Evolutionary conservation across 1,140 invertebrate genomes (phyloP).

Genomic region (Venturia canescens): DNA sequence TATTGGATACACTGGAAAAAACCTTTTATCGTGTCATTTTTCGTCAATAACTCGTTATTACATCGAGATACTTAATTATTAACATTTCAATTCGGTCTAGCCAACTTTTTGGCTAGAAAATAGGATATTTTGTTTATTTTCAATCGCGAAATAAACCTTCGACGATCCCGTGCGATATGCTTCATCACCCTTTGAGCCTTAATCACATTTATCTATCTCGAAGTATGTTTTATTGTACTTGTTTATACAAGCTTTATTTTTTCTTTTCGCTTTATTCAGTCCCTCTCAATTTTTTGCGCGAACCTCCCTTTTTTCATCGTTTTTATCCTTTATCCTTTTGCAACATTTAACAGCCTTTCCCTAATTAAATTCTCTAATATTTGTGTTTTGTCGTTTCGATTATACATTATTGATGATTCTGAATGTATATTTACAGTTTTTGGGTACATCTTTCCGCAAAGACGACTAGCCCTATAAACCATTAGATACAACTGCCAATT

Average conservation of each 20-base stretch:
- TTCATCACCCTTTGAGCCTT: slow-evolving; percentile 34
- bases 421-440: slow-evolving; percentile 64
- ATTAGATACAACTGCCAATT: slow-evolving; percentile 59
- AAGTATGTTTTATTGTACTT: slow-evolving; percentile 21
- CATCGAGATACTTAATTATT: slow-evolving; percentile 23
- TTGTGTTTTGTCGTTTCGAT: slow-evolving; percentile 52
- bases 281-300: not conserved
- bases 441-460: slow-evolving; percentile 64
- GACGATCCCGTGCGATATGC: slow-evolving; percentile 39
- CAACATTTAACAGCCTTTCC: slow-evolving; percentile 56
- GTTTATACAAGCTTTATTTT: not conserved
- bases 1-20: not conserved
- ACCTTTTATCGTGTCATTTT: not conserved
- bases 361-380: slow-evolving; percentile 65
- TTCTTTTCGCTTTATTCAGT: not conserved
- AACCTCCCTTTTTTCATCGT: not conserved
- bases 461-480: slow-evolving; percentile 64
- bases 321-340: not conserved
- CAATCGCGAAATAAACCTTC: slow-evolving; percentile 33
- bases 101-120: slow-evolving; percentile 1
- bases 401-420: slow-evolving; percentile 60
- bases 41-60: not conserved
- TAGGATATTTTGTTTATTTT: not conserved
- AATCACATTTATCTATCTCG: slow-evolving; percentile 11
- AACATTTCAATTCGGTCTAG: not conserved